Percentiles rank a stretch among this genome's conserved stretches.
Evolutionary conservation across 1,140 invertebrate genomes (phyloP).

Genomic region (Hyphantria cunea): DNA sequence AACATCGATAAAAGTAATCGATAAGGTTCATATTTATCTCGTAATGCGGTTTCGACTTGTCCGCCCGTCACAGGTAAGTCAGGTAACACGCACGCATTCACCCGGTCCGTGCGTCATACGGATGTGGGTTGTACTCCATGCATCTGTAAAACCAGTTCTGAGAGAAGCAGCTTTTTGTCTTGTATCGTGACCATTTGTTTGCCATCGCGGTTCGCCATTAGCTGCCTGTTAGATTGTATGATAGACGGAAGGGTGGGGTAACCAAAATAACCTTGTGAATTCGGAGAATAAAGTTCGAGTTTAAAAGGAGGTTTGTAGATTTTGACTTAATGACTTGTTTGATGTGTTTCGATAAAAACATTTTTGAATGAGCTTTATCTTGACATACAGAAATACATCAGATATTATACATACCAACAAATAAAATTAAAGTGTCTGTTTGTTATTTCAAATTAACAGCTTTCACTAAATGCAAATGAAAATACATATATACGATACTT

Average conservation of each 20-base stretch:
- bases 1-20: too few species aligned
- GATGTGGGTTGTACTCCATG: conserved; percentile 61
- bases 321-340: conserved; percentile 8
- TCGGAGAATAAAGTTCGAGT: conserved; percentile 26
- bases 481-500: too few species aligned
- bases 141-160: conserved; percentile 46
- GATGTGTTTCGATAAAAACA: background rate
- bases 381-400: too few species aligned
- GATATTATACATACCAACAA: background rate
- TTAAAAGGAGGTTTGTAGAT: conserved; percentile 12
- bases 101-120: conserved; percentile 64
- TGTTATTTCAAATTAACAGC: too few species aligned
- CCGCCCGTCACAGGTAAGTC: conserved; percentile 17
- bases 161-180: conserved; percentile 43
- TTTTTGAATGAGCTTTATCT: background rate
- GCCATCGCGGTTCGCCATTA: conserved; percentile 47
- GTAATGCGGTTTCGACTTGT: background rate
- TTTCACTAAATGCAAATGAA: too few species aligned
- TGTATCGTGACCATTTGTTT: conserved; percentile 51
- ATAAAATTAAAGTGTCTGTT: too few species aligned
- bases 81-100: conserved; percentile 38
- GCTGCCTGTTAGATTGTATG: conserved; percentile 33
- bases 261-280: conserved; percentile 27
- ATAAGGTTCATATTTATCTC: too few species aligned
- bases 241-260: conserved; percentile 36